Percentiles rank a stretch among this genome's conserved stretches.
phyloP scores from a whole-genome alignment of 2,797 vertebrate species.

The Molothrus ater region DNA sequence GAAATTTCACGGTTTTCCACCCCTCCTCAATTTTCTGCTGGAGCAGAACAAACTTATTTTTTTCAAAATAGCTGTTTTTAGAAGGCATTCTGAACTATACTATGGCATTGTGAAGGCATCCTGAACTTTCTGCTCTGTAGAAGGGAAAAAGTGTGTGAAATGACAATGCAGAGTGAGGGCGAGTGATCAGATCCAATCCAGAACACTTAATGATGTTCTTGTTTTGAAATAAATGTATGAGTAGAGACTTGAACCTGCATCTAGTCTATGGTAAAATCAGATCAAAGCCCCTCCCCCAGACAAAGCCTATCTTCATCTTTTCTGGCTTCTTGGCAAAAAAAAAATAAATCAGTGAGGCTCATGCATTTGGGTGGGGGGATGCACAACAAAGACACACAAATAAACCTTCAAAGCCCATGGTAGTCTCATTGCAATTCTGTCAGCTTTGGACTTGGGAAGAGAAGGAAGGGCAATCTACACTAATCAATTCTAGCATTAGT shows the following conservation, averaged over 20 bases:
- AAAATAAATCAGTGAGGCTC: not conserved
- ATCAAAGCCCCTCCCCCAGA: not conserved
- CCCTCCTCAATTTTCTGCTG: not conserved
- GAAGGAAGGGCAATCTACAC: not conserved
- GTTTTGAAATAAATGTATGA: not conserved
- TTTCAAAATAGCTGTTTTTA: not conserved
- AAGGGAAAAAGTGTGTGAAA: too few relatives aligned
- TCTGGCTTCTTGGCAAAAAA: not conserved
- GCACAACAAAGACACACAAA: not conserved
- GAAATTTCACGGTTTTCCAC: not conserved
- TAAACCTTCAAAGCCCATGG: not conserved
- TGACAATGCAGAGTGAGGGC: too few relatives aligned
- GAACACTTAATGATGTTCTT: not conserved
- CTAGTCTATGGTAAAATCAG: not conserved
- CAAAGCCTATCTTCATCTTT: not conserved
- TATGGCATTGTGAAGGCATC: not conserved
- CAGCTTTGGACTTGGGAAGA: not conserved
- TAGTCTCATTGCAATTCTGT: not conserved
- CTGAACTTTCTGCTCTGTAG: too few relatives aligned
- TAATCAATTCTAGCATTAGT: not conserved
- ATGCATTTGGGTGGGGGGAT: not conserved
- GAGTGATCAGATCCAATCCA: not conserved
- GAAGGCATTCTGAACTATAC: not conserved
- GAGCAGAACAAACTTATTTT: not conserved
- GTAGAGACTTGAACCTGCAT: not conserved